Evolutionary conservation across 1,140 invertebrate species (phyloP).

Genomic region (Ips typographus): DNA sequence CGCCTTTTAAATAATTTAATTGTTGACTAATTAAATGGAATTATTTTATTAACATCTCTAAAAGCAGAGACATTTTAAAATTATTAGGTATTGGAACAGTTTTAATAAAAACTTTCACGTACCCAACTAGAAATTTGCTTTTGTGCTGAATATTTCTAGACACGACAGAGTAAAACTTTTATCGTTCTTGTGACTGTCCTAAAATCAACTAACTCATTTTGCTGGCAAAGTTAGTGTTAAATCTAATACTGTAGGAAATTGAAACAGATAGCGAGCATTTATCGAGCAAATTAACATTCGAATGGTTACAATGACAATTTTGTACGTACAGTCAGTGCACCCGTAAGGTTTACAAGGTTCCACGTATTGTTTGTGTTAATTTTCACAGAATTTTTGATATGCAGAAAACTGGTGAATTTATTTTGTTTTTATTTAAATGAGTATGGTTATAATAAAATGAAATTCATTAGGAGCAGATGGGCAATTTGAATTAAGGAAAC

Average conservation of each 20-base stretch:
- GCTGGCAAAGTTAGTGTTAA: neutral
- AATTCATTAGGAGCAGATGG: constrained; percentile 12
- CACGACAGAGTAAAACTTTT: too few relatives aligned
- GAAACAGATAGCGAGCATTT: constrained; percentile 30
- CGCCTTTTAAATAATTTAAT: too few relatives aligned
- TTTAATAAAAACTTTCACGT: too few relatives aligned
- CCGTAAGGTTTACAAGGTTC: neutral
- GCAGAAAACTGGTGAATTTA: neutral
- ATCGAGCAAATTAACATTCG: constrained; percentile 30
- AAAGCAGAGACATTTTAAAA: neutral
- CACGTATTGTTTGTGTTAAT: constrained; percentile 7
- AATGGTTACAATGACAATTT: constrained; percentile 20
- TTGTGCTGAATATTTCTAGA: too few relatives aligned
- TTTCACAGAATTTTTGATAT: neutral
- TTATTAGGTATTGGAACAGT: neutral
- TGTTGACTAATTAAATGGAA: too few relatives aligned
- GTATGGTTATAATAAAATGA: neutral
- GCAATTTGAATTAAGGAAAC: constrained; percentile 36
- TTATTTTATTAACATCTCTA: too few relatives aligned
- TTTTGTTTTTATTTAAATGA: too few relatives aligned
- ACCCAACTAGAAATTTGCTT: too few relatives aligned
- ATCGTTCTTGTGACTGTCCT: too few relatives aligned
- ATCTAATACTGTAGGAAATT: constrained; percentile 13
- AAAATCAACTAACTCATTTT: too few relatives aligned
- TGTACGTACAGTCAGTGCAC: neutral